Evolutionary conservation across 2,797 vertebrate species (phyloP).

Genomic region (Pseudochaenichthys georgianus): DNA sequence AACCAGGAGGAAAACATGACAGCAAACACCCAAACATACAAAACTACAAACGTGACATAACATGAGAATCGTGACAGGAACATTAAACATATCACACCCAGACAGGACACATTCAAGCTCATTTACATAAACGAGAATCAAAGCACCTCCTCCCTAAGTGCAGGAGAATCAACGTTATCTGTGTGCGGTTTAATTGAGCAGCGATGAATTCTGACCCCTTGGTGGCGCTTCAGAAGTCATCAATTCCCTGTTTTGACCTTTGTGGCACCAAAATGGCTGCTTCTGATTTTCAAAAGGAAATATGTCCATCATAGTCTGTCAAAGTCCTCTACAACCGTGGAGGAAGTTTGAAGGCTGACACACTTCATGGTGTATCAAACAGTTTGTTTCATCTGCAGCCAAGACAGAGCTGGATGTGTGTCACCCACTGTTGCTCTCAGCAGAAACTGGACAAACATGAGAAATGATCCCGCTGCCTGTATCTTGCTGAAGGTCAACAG

Average conservation of each 20-base stretch:
- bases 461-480: constrained; percentile 48
- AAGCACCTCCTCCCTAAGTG: neutral
- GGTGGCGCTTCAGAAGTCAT: constrained; percentile 29
- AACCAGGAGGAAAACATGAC: too few species aligned
- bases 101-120: too few species aligned
- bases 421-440: constrained; percentile 44
- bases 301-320: constrained; percentile 43
- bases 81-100: too few species aligned
- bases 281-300: constrained; percentile 19
- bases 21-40: too few species aligned
- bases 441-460: constrained; percentile 48
- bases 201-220: constrained; percentile 28
- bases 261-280: constrained; percentile 46
- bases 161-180: constrained; percentile 28
- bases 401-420: constrained; percentile 47
- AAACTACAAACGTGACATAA: too few species aligned
- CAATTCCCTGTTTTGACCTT: constrained; percentile 10
- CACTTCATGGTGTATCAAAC: constrained; percentile 12
- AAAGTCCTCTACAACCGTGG: constrained; percentile 32
- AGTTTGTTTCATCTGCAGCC: constrained; percentile 66
- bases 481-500: constrained; percentile 71
- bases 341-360: constrained; percentile 48
- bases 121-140: neutral
- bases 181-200: constrained; percentile 34
- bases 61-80: too few species aligned